Evolutionary conservation across 1,140 invertebrate species (phyloP), one percentile per base, ranked within the genome.

Genomic region (Ooceraea biroi): DNA sequence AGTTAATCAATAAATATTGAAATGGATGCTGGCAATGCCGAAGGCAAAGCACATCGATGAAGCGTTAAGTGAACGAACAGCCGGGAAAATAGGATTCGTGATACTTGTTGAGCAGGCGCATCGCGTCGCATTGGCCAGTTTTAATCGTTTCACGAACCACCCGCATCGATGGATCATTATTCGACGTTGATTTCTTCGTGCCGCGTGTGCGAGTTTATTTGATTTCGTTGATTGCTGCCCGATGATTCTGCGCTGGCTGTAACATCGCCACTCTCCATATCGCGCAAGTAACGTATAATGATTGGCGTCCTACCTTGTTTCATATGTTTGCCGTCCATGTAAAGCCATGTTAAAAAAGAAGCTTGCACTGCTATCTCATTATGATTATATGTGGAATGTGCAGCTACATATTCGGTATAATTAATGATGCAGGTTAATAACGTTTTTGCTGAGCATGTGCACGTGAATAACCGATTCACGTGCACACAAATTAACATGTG

Each of bases 111-210:
- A 80, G 65, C 50, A 65, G 41, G 17, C 7, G 17, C 7, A 48
- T 58, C 65, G 25, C 65, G 36, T 80, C 12, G 65, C 65, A 71
- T 71, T 71, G 76, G 50, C 17, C 19, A 25, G 22, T 71, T 71
- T 80, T 71, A 80, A 80, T 68, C 50, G 65, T 50, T 80, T 80
- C 76, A 57, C 76, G 50, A 71, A 57, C 50, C 36, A n/a, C 76
- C 50, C 65, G 65, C 65, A 80, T 58, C 76, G 76, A 80, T 80
- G 25, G 66, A 58, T 80, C 76, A 80, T 80, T 80, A 80, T 80
- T 80, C 76, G 76, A 80, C 65, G 50, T 69, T 80, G 76, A 80
- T 80, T 80, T 80, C 76, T 80, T 80, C 76, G 65, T 76, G 58
- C 46, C 58, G 44, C 58, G 73, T 71, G 65, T 80, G 36, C 65